These are phyloP conservation scores for Dipus sagitta DNA, from an alignment of 2,797 vertebrate genomes.

Conservation along the genomic window DNA sequence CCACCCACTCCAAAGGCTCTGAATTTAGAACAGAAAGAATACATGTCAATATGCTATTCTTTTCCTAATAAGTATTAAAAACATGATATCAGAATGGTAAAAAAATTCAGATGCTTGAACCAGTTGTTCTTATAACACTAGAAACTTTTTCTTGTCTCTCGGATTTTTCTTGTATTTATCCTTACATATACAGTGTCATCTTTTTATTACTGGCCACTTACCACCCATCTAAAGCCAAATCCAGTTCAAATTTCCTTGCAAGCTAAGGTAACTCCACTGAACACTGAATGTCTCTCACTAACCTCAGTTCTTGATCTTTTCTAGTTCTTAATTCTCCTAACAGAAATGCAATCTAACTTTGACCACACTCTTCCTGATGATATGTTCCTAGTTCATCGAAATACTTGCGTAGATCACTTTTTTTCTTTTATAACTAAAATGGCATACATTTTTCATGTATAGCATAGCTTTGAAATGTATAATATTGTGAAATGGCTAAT, in stretches of 20 bases:
- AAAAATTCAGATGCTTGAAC: not conserved
- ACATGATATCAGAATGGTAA: not conserved
- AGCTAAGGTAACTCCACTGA: not conserved
- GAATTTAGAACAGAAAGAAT: conserved; percentile 22
- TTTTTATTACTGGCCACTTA: not conserved
- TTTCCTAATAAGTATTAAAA: conserved; percentile 6
- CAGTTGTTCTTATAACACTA: not conserved
- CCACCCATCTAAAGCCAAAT: not conserved
- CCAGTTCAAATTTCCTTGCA: not conserved
- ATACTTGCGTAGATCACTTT: not conserved
- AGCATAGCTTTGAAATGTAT: too few relatives aligned
- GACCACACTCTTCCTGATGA: not conserved
- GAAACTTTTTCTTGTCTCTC: not conserved
- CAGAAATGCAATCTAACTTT: not conserved
- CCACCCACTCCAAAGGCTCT: not conserved
- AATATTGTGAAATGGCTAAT: too few relatives aligned
- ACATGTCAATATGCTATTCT: not conserved
- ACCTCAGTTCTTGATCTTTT: not conserved
- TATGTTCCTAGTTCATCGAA: not conserved
- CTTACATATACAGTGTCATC: not conserved
- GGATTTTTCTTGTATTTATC: not conserved
- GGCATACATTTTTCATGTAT: too few relatives aligned
- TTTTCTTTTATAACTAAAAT: too few relatives aligned
- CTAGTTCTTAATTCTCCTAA: not conserved
- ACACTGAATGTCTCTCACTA: too few relatives aligned